Conservation (phyloP, 2,797 vertebrate genomes). For the Mastacembelus armatus region DNA sequence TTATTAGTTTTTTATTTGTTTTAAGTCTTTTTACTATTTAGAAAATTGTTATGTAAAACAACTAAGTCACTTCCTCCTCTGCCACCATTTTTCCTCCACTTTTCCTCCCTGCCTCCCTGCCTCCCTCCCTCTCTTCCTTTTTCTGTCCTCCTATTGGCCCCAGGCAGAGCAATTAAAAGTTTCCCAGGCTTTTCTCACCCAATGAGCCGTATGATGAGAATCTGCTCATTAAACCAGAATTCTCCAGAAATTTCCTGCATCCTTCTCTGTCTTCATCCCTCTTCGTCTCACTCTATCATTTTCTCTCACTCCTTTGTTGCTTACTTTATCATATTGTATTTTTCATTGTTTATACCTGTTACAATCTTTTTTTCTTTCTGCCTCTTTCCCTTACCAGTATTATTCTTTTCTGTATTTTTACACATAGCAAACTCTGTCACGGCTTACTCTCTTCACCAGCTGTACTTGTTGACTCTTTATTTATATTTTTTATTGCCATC, state of each 20-base stretch:
- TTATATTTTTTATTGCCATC: background rate
- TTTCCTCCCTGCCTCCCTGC: background rate
- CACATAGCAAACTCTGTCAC: too few relatives aligned
- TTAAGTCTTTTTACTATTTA: too few relatives aligned
- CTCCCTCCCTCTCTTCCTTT: background rate
- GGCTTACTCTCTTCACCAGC: background rate
- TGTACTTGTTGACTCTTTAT: background rate
- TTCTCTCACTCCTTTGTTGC: background rate
- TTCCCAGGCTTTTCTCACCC: constrained; percentile 76
- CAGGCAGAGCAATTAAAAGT: constrained; percentile 82
- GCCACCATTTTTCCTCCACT: background rate
- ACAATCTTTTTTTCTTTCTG: background rate
- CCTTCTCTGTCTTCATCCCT: constrained; percentile 13
- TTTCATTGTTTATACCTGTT: constrained; percentile 4
- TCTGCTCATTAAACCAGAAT: constrained; percentile 66
- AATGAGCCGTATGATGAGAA: constrained; percentile 81
- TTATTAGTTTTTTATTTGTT: too few relatives aligned
- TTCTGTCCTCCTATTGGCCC: constrained; percentile 40
- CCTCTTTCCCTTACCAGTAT: background rate
- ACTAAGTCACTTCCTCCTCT: constrained; percentile 2
- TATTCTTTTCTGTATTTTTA: background rate
- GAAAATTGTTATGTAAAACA: constrained; percentile 2
- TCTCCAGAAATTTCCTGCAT: constrained; percentile 54
- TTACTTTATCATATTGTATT: constrained; percentile 11
- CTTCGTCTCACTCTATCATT: constrained; percentile 31